These are phyloP conservation scores for Hemiscyllium ocellatum DNA, from an alignment of 2,113 vertebrate genomes.

Conservation along the genomic window DNA sequence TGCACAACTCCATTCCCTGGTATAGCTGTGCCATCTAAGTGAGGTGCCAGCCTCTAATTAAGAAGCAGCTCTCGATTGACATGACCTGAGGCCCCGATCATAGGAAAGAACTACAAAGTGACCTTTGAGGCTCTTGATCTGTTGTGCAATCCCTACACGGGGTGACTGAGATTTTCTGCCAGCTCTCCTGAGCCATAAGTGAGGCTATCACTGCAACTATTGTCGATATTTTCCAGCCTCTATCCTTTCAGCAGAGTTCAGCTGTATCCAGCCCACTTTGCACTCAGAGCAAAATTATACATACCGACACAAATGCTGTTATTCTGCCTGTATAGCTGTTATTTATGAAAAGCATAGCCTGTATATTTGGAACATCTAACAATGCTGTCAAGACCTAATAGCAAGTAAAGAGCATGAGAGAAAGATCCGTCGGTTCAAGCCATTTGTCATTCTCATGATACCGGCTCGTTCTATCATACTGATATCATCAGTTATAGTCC, in stretches of 20 bases:
- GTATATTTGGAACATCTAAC: not conserved
- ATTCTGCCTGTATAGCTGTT: not conserved
- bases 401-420: not conserved
- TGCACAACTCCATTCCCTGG: not conserved
- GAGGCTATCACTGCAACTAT: not conserved
- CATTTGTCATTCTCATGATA: constrained; percentile 36
- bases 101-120: no score
- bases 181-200: no score
- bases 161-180: no score
- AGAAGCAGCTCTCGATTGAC: no score
- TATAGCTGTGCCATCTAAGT: not conserved
- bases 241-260: not conserved
- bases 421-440: not conserved
- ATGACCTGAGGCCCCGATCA: no score
- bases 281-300: not conserved
- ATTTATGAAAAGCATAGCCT: not conserved
- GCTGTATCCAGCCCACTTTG: not conserved
- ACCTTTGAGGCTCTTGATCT: not conserved
- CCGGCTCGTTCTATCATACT: constrained; percentile 34
- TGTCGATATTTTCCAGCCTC: not conserved
- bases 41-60: no score
- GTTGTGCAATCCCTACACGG: no score
- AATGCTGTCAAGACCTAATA: not conserved
- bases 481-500: constrained; percentile 39
- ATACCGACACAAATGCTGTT: not conserved